Evolutionary conservation across 2,797 vertebrate genomes (phyloP).

Genomic region (Parauchenoglanis punctatus): DNA sequence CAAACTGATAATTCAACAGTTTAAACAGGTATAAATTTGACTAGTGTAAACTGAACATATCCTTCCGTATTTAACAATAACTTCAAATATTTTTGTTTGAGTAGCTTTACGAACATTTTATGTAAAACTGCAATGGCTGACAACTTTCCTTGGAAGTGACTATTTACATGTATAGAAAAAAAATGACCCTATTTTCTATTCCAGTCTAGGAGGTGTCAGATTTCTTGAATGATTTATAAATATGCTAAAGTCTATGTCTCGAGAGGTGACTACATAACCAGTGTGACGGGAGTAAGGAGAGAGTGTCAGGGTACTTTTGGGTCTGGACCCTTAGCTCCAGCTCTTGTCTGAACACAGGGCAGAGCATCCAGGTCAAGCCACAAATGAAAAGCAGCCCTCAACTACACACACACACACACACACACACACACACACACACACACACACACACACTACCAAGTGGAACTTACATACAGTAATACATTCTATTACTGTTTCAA

Average conservation of each 20-base stretch:
- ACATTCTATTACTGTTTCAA: neutral
- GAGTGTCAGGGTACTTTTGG: slow-evolving; percentile 49
- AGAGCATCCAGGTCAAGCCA: slow-evolving; percentile 53
- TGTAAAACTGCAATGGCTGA: neutral
- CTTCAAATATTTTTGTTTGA: neutral
- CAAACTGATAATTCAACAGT: neutral
- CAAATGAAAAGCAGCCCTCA: slow-evolving; percentile 53
- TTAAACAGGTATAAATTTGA: neutral
- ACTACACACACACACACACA: slow-evolving; percentile 17
- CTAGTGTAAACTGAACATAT: neutral
- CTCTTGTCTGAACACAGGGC: slow-evolving; percentile 61
- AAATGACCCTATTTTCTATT: slow-evolving; percentile 50
- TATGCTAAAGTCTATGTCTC: slow-evolving; percentile 59
- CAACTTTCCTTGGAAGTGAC: slow-evolving; percentile 11
- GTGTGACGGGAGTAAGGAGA: slow-evolving; percentile 36
- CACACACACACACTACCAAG: slow-evolving; percentile 18
- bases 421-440: slow-evolving; percentile 14
- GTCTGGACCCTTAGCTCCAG: slow-evolving; percentile 58
- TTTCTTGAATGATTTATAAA: slow-evolving; percentile 64
- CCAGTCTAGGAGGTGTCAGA: slow-evolving; percentile 49
- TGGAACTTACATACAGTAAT: neutral
- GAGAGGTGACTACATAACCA: slow-evolving; percentile 52
- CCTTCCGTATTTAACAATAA: neutral
- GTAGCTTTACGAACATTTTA: neutral
- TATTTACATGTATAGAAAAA: slow-evolving; percentile 52